phyloP scores from a whole-genome alignment of 2,113 vertebrate genomes.

The Semnornis frantzii region DNA sequence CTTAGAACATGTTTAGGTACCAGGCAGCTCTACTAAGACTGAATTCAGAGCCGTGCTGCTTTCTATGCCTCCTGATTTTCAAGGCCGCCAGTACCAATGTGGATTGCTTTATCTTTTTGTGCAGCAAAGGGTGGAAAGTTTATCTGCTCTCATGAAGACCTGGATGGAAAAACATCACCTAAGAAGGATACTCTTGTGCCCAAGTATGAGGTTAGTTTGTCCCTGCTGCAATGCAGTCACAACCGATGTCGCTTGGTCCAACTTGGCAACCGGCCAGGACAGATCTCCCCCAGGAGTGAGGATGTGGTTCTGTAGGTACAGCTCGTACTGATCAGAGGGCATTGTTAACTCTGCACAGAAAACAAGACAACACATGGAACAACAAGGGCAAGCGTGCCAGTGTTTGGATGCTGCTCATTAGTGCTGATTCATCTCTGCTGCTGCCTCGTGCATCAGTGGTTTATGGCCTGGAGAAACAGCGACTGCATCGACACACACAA shows the following conservation, averaged over 20 bases:
- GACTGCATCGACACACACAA: not conserved
- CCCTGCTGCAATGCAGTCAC: slow-evolving; percentile 79
- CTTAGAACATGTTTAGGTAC: not conserved
- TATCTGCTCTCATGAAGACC: not conserved
- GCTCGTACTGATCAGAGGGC: slow-evolving; percentile 92
- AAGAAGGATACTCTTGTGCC: slow-evolving; percentile 81
- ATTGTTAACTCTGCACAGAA: slow-evolving; percentile 81
- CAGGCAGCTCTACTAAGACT: not conserved
- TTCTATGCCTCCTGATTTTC: not conserved
- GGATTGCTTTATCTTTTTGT: not conserved
- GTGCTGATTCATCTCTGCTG: not conserved
- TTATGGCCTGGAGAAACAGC: not conserved
- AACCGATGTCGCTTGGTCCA: slow-evolving; percentile 78
- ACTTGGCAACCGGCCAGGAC: slow-evolving; percentile 72
- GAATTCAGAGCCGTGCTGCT: not conserved
- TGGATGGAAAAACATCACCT: not conserved
- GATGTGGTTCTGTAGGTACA: slow-evolving; percentile 88
- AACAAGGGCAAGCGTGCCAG: not conserved
- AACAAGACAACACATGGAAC: not conserved
- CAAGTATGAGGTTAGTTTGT: slow-evolving; percentile 73
- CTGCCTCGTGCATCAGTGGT: not conserved
- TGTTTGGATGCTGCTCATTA: not conserved
- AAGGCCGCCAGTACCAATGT: not conserved
- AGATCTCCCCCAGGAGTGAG: slow-evolving; percentile 68
- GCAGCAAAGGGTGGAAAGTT: not conserved